Evolutionary conservation across 2,113 vertebrate genomes (phyloP).

Genomic region (Tichodroma muraria): DNA sequence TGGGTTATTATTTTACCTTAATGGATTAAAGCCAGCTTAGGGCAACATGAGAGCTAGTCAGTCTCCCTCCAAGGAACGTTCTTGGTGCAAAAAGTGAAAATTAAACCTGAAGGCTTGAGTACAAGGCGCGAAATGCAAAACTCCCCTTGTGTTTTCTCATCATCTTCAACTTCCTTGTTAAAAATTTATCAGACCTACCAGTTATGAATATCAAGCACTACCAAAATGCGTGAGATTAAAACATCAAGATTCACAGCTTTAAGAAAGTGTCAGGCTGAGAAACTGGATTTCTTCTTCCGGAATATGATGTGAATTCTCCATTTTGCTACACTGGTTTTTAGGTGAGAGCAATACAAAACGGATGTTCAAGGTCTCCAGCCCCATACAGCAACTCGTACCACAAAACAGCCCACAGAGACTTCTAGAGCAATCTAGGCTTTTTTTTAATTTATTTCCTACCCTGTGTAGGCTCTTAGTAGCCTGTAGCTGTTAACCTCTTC

Average conservation of each 20-base stretch:
- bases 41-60: background rate
- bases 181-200: slow-evolving; percentile 63
- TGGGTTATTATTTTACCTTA: background rate
- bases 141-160: slow-evolving; percentile 40
- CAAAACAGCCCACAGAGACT: background rate
- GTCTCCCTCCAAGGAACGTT: background rate
- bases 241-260: slow-evolving; percentile 58
- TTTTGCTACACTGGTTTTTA: background rate
- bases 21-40: background rate
- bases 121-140: slow-evolving; percentile 44
- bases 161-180: slow-evolving; percentile 57
- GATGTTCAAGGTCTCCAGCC: background rate
- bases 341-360: slow-evolving; percentile 45
- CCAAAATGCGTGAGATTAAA: slow-evolving; percentile 66
- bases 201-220: slow-evolving; percentile 63
- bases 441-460: background rate
- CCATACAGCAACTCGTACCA: background rate
- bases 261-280: slow-evolving; percentile 42
- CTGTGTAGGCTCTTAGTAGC: background rate
- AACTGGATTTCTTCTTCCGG: slow-evolving; percentile 19
- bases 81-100: slow-evolving; percentile 59
- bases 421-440: background rate
- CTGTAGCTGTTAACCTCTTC: background rate
- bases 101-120: slow-evolving; percentile 44
- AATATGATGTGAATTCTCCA: slow-evolving; percentile 11